Percentiles rank a stretch among this genome's conserved stretches.
Evolutionary conservation across 2,888 invertebrate genomes (phyloP).

Genomic region (Chesias legatella): DNA sequence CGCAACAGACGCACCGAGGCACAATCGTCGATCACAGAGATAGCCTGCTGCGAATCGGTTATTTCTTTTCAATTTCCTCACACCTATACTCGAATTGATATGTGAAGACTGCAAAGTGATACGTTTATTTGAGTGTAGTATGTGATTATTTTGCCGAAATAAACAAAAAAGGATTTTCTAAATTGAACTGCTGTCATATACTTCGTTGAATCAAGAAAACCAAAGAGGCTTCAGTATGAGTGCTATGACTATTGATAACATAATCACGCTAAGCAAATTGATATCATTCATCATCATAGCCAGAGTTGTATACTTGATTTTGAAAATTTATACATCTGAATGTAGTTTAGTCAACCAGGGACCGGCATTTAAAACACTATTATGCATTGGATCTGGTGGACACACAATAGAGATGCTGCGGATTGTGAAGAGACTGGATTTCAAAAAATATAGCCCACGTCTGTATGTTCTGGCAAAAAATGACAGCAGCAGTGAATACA

Average conservation of each 20-base stretch:
- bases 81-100: no score
- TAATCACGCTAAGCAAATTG: slow-evolving; percentile 3
- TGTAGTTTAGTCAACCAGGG: slow-evolving; percentile 38
- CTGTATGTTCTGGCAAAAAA: slow-evolving; percentile 88
- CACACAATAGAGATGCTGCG: slow-evolving; percentile 97
- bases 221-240: not conserved
- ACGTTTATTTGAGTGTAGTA: no score
- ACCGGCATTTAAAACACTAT: slow-evolving; percentile 67
- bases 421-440: slow-evolving; percentile 83
- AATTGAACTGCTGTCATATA: not conserved
- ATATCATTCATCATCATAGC: slow-evolving; percentile 29
- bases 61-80: no score
- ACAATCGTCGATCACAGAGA: no score
- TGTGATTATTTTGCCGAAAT: no score
- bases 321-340: slow-evolving; percentile 42
- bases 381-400: slow-evolving; percentile 90
- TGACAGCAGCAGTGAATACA: slow-evolving; percentile 87
- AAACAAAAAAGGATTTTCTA: no score
- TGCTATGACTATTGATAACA: slow-evolving; percentile 1
- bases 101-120: no score
- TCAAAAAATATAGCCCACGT: slow-evolving; percentile 85
- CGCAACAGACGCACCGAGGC: no score
- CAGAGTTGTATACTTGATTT: slow-evolving; percentile 44
- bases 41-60: no score
- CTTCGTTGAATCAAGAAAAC: not conserved